Conservation (phyloP, 2,797 vertebrate species). For the Microhierax caerulescens region DNA sequence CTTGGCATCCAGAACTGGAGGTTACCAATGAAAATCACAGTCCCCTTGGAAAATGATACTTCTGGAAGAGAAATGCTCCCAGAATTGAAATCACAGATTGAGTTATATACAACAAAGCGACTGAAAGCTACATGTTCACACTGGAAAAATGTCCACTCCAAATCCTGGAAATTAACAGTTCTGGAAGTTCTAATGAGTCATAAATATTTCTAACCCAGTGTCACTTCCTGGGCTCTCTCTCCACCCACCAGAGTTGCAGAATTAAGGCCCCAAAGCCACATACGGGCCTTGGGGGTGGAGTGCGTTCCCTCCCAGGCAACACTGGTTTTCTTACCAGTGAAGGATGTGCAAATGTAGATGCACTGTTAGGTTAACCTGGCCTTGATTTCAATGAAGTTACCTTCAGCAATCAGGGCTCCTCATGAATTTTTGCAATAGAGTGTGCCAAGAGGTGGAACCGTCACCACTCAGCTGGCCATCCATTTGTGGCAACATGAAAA, state of each 20-base stretch:
- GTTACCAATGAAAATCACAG: neutral
- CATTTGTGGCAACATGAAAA: neutral
- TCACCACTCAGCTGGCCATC: neutral
- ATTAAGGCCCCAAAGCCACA: neutral
- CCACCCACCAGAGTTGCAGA: neutral
- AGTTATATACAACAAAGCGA: rapidly evolving
- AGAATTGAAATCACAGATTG: neutral
- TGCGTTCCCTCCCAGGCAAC: neutral
- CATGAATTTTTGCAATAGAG: neutral
- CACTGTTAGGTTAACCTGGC: too few relatives aligned
- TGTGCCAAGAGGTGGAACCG: neutral
- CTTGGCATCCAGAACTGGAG: neutral
- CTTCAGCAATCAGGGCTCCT: neutral
- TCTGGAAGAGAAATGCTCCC: neutral
- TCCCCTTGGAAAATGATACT: rapidly evolving
- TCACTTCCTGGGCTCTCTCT: neutral
- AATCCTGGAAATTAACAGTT: neutral
- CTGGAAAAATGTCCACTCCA: neutral
- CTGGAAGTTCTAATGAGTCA: neutral
- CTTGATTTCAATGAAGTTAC: neutral
- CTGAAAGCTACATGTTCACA: neutral
- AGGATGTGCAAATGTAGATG: neutral
- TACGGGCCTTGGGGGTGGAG: neutral
- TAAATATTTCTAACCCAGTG: neutral
- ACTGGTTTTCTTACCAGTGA: neutral